Conservation (phyloP, 2,888 invertebrate genomes). For the Gryllus longicercus region DNA sequence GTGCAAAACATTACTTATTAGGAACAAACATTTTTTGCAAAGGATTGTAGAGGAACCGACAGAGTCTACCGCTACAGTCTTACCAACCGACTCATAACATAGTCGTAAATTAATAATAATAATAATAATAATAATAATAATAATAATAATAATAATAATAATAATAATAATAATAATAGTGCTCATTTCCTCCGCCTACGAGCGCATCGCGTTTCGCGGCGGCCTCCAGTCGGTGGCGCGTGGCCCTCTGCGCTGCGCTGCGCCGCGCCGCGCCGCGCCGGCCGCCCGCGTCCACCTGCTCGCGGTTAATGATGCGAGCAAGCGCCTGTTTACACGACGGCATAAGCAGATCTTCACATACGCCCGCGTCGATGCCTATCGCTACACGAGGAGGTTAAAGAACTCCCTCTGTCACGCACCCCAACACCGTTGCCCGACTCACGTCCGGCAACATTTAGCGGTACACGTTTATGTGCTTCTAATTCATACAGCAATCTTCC, state of each 20-base stretch:
- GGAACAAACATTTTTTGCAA: no score
- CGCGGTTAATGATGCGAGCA: background rate
- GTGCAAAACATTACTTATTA: no score
- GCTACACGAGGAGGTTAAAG: background rate
- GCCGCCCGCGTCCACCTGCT: background rate
- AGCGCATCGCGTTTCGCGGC: no score
- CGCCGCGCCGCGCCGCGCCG: background rate
- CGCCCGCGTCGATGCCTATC: background rate
- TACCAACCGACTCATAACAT: no score
- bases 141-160: no score
- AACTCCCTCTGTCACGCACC: background rate
- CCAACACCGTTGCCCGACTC: background rate
- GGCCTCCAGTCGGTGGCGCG: no score
- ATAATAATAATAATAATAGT: no score
- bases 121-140: no score
- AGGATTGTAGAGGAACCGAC: no score
- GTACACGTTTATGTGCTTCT: background rate
- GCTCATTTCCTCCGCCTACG: no score
- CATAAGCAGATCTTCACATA: constrained; percentile 10
- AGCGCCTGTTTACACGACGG: background rate
- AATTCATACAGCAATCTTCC: background rate
- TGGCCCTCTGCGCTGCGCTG: background rate
- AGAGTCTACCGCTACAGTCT: no score
- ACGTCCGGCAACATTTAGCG: background rate
- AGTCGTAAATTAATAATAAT: no score